Evolutionary conservation across 2,797 vertebrate genomes (phyloP).

Genomic region (Monodelphis domestica): DNA sequence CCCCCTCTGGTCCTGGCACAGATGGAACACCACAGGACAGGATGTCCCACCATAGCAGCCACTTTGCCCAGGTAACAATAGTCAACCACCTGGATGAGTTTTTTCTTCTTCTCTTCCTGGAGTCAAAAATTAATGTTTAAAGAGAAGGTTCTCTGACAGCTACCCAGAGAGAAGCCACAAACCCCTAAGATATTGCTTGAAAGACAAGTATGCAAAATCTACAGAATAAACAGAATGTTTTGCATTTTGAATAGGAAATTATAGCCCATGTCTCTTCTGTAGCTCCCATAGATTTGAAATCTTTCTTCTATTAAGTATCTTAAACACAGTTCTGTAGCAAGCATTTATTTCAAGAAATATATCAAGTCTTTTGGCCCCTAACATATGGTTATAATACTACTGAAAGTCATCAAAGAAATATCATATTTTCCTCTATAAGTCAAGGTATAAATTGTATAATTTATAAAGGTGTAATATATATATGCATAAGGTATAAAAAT

Average conservation of each 20-base stretch:
- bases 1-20: background rate
- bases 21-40: constrained; percentile 1
- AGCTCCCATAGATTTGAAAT: background rate
- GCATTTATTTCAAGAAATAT: background rate
- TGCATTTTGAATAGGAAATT: background rate
- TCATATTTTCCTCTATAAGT: background rate
- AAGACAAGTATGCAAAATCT: background rate
- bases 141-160: background rate
- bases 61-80: background rate
- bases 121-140: background rate
- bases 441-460: background rate
- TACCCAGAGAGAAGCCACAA: background rate
- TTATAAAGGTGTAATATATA: no score
- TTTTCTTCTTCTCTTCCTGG: background rate
- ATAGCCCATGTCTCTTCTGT: no score
- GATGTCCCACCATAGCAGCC: background rate
- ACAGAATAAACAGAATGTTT: background rate
- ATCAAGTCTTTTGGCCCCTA: background rate
- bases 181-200: background rate
- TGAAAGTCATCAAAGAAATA: background rate
- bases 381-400: accelerated
- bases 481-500: no score
- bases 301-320: constrained; percentile 9
- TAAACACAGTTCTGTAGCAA: background rate
- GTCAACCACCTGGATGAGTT: background rate